These are phyloP conservation scores for Zenarchopterus dispar DNA, from an alignment of 2,797 vertebrate genomes.

Conservation along the genomic window DNA sequence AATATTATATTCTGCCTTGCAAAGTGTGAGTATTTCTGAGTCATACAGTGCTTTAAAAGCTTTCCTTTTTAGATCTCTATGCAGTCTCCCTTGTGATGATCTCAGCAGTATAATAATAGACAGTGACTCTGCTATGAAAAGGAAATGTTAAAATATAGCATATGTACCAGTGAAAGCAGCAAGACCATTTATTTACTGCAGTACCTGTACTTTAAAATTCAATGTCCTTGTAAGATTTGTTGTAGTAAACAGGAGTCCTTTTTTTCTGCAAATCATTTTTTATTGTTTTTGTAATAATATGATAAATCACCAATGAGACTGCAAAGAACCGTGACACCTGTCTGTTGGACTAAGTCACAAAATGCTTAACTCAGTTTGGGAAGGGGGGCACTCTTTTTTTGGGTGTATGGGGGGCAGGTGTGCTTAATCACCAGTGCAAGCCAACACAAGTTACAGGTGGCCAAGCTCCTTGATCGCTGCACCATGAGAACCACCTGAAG, in stretches of 20 bases:
- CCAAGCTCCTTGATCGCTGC: slow-evolving; percentile 72
- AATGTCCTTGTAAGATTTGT: slow-evolving; percentile 22
- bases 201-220: slow-evolving; percentile 15
- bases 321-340: too few species aligned
- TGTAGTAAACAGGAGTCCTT: slow-evolving; percentile 22
- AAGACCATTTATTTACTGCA: slow-evolving; percentile 38
- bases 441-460: slow-evolving; percentile 79
- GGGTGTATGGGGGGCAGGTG: slow-evolving; percentile 14
- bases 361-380: slow-evolving; percentile 63
- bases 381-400: slow-evolving; percentile 51
- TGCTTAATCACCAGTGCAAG: slow-evolving; percentile 74
- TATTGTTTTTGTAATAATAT: slow-evolving; percentile 43
- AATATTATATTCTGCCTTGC: background rate
- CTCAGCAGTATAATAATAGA: slow-evolving; percentile 56
- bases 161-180: slow-evolving; percentile 20
- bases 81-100: slow-evolving; percentile 44
- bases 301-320: slow-evolving; percentile 45
- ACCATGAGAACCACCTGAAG: slow-evolving; percentile 74
- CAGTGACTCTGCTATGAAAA: slow-evolving; percentile 24
- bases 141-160: slow-evolving; percentile 35
- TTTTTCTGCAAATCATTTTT: slow-evolving; percentile 22
- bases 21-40: slow-evolving; percentile 8
- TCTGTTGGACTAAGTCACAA: slow-evolving; percentile 60
- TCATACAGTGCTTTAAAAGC: background rate
- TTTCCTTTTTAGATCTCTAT: slow-evolving; percentile 17